Evolutionary conservation across 2,113 vertebrate genomes (phyloP).

Genomic region (Quiscalus mexicanus): DNA sequence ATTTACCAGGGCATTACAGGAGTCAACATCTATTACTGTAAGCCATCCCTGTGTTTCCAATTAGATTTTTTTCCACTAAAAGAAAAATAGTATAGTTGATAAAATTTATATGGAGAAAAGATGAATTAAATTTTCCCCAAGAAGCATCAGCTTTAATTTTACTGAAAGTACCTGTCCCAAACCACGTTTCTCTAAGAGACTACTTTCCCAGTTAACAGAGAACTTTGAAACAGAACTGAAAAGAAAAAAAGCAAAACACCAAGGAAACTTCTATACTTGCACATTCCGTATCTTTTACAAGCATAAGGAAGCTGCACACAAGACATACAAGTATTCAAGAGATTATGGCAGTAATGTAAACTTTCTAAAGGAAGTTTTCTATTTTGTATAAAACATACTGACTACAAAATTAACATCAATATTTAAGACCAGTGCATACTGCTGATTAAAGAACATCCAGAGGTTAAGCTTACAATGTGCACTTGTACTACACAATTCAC

Average conservation of each 20-base stretch:
- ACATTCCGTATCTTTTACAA: neutral
- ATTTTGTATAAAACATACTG: neutral
- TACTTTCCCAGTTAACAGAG: neutral
- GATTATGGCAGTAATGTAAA: neutral
- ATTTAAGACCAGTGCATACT: neutral
- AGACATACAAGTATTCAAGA: neutral
- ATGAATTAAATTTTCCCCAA: neutral
- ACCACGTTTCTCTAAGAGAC: conserved; percentile 38
- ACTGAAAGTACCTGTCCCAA: conserved; percentile 61
- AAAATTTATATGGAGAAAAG: neutral
- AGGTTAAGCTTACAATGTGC: neutral
- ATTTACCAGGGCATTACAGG: neutral
- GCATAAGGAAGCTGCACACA: neutral
- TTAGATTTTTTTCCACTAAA: neutral
- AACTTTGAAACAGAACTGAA: neutral
- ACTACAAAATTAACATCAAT: neutral
- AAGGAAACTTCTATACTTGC: neutral
- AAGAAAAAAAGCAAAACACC: neutral
- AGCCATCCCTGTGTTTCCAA: neutral
- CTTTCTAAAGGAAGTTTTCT: neutral
- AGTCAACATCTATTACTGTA: neutral
- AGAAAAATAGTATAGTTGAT: neutral
- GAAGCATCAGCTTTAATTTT: conserved; percentile 40
- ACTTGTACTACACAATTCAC: neutral
- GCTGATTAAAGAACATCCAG: neutral